Percentiles rank a stretch among this genome's conserved stretches.
phyloP scores from a whole-genome alignment of 2,888 invertebrate genomes.

The Tetranychus piercei region DNA sequence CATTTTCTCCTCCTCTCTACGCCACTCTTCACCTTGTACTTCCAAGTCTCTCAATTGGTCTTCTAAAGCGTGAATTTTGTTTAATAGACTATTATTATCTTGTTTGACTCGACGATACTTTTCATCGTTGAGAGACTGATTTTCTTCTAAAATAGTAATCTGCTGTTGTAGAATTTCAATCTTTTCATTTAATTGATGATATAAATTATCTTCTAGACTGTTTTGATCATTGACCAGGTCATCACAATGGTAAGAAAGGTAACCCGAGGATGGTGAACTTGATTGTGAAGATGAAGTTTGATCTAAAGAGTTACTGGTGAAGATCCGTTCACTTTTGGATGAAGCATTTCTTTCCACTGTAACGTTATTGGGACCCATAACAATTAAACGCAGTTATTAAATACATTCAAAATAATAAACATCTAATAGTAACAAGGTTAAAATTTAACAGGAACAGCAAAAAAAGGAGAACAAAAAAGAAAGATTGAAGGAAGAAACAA shows the following conservation, averaged over 20 bases:
- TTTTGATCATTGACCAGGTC: constrained; percentile 70
- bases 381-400: not conserved
- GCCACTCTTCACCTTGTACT: constrained; percentile 50
- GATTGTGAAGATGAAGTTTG: constrained; percentile 37
- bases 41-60: constrained; percentile 68
- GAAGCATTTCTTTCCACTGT: not conserved
- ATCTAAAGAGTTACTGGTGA: constrained; percentile 15
- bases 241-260: constrained; percentile 33
- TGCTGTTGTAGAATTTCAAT: constrained; percentile 80
- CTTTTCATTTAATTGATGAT: constrained; percentile 74
- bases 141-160: constrained; percentile 69
- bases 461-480: too few relatives aligned
- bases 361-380: constrained; percentile 10
- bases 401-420: not conserved
- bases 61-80: constrained; percentile 68
- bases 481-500: not conserved
- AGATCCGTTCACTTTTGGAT: not conserved
- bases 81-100: constrained; percentile 75
- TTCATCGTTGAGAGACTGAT: constrained; percentile 61
- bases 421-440: too few relatives aligned
- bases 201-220: constrained; percentile 73
- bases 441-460: too few relatives aligned
- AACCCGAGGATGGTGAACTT: constrained; percentile 53
- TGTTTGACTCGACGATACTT: constrained; percentile 72
- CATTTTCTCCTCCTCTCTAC: constrained; percentile 63